Evolutionary conservation across 2,888 invertebrate species (phyloP).

Genomic region (Drosophila borealis): DNA sequence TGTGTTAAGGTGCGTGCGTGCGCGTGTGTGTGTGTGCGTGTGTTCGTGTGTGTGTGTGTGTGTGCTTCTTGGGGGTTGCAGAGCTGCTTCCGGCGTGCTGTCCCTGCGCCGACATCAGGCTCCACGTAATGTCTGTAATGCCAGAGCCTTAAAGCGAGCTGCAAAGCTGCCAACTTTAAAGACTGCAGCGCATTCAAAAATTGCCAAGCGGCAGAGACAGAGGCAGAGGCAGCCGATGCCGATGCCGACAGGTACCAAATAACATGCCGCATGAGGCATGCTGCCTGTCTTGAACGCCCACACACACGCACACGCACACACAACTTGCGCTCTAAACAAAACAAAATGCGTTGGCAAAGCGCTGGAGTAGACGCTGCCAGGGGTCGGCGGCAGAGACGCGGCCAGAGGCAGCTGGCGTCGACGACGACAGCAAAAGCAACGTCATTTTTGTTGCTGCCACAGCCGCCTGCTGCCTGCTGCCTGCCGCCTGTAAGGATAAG

Average conservation of each 20-base stretch:
- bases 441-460: conserved; percentile 62
- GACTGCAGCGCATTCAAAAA: conserved; percentile 33
- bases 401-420: conserved; percentile 64
- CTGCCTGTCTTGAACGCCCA: conserved; percentile 37
- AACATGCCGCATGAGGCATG: conserved; percentile 61
- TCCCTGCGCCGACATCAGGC: conserved; percentile 58
- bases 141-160: conserved; percentile 47
- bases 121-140: conserved; percentile 42
- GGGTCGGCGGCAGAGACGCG: conserved; percentile 16
- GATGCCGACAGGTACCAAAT: conserved; percentile 58
- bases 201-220: conserved; percentile 8
- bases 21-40: conserved; percentile 16
- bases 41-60: conserved; percentile 29
- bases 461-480: conserved; percentile 19
- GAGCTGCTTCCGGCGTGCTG: conserved; percentile 71
- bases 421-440: conserved; percentile 74
- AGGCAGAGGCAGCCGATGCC: conserved; percentile 1
- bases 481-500: conserved; percentile 62
- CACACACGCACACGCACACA: conserved; percentile 31
- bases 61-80: conserved; percentile 37
- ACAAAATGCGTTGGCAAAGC: conserved; percentile 73
- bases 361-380: neutral
- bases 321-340: conserved; percentile 72
- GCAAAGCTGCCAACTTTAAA: conserved; percentile 50
- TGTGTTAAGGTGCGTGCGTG: conserved; percentile 75